These are phyloP conservation scores for Mantis religiosa DNA, from an alignment of 2,888 invertebrate genomes.

Conservation along the genomic window DNA sequence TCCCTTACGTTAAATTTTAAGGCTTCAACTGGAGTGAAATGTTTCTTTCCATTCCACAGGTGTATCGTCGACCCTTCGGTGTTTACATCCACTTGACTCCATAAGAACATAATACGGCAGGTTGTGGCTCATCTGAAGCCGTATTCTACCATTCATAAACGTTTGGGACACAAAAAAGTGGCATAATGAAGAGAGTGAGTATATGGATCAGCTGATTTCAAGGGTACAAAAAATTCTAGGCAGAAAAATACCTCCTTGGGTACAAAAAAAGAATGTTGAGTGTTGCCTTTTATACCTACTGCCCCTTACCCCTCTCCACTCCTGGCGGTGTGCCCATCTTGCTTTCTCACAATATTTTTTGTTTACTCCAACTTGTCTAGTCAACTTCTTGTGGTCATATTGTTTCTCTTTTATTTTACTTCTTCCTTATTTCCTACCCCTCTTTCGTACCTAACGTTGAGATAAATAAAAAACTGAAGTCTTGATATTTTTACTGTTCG, in stretches of 20 bases:
- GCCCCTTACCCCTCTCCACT: neutral
- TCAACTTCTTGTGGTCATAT: slow-evolving; percentile 1
- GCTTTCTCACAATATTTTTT: neutral
- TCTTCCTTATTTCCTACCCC: neutral
- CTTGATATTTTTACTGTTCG: neutral
- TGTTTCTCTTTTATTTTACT: neutral
- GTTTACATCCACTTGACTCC: neutral
- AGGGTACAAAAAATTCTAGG: neutral
- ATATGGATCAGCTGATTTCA: slow-evolving; percentile 8
- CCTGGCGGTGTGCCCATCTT: neutral
- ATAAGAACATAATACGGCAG: neutral
- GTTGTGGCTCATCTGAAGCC: neutral
- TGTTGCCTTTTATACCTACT: neutral
- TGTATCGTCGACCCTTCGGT: neutral
- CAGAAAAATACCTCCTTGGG: neutral
- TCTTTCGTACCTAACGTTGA: neutral
- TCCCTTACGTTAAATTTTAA: too few species aligned
- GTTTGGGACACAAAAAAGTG: neutral
- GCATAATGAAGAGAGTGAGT: neutral
- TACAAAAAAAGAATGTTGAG: neutral
- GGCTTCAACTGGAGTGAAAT: too few species aligned
- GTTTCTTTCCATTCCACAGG: too few species aligned
- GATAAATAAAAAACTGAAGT: neutral
- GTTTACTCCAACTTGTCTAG: slow-evolving; percentile 1
- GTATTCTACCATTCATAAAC: neutral